Percentiles rank a stretch among this genome's conserved stretches.
phyloP scores from a whole-genome alignment of 2,113 vertebrate species.

The Psittacus erithacus region DNA sequence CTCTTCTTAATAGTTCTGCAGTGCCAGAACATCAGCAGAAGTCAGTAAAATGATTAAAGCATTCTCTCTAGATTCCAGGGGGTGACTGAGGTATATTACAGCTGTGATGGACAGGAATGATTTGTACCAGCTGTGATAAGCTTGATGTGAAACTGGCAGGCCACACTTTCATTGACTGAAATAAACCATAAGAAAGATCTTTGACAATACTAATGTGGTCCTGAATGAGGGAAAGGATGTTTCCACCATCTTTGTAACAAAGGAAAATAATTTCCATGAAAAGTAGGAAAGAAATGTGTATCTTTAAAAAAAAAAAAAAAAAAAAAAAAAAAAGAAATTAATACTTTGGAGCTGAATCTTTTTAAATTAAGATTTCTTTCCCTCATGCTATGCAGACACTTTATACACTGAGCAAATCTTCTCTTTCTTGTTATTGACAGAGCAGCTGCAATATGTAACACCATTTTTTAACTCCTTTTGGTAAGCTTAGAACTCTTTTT shows the following conservation, averaged over 20 bases:
- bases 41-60: slow-evolving; percentile 55
- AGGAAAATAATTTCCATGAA: neutral
- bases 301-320: neutral
- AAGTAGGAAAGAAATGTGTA: neutral
- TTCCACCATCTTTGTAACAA: neutral
- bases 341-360: neutral
- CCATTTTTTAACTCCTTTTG: neutral
- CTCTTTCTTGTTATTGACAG: neutral
- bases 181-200: neutral
- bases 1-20: neutral
- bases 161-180: slow-evolving; percentile 6
- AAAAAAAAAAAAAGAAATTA: too few relatives aligned
- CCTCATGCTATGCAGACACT: neutral
- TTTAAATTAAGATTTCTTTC: neutral
- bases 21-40: slow-evolving; percentile 14
- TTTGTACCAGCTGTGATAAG: slow-evolving; percentile 56
- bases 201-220: neutral
- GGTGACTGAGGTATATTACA: neutral
- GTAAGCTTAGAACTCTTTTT: neutral
- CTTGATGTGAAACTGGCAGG: slow-evolving; percentile 43
- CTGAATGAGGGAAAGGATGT: slow-evolving; percentile 11
- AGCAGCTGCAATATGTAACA: neutral
- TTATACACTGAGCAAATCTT: neutral
- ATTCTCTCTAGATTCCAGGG: slow-evolving; percentile 14
- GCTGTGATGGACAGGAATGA: slow-evolving; percentile 47